Conservation (phyloP, 2,888 invertebrate species). For the Cosmorhoe ocellata region DNA sequence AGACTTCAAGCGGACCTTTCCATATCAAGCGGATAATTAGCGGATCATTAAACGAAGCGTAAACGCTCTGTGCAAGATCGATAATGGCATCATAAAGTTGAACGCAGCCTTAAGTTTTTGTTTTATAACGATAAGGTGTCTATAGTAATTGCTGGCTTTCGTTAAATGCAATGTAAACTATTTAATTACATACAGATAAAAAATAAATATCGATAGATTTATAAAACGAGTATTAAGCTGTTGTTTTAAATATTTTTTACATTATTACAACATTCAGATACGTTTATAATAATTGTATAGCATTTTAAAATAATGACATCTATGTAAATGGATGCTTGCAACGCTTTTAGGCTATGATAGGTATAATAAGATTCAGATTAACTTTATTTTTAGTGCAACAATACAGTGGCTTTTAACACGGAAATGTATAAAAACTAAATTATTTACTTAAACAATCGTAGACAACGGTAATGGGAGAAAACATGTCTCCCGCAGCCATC, state of each 20-base stretch:
- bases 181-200: neutral
- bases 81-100: constrained; percentile 55
- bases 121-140: constrained; percentile 28
- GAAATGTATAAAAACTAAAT: constrained; percentile 18
- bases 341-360: too few relatives aligned
- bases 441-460: constrained; percentile 30
- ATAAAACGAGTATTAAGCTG: too few relatives aligned
- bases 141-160: constrained; percentile 21
- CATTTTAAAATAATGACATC: too few relatives aligned
- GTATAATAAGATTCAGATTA: neutral
- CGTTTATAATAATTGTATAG: too few relatives aligned
- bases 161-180: neutral
- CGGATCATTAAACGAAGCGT: constrained; percentile 60
- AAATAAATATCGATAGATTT: neutral
- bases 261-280: too few relatives aligned
- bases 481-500: constrained; percentile 34
- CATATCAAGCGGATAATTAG: constrained; percentile 55
- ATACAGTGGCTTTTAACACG: constrained; percentile 16
- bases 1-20: constrained; percentile 11
- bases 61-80: constrained; percentile 59
- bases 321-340: too few relatives aligned
- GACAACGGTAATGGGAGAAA: constrained; percentile 27
- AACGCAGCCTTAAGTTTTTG: constrained; percentile 33
- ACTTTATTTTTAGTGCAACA: constrained; percentile 1
- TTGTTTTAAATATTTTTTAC: too few relatives aligned